phyloP scores from a whole-genome alignment of 2,797 vertebrate genomes.

The Bradypodion pumilum region DNA sequence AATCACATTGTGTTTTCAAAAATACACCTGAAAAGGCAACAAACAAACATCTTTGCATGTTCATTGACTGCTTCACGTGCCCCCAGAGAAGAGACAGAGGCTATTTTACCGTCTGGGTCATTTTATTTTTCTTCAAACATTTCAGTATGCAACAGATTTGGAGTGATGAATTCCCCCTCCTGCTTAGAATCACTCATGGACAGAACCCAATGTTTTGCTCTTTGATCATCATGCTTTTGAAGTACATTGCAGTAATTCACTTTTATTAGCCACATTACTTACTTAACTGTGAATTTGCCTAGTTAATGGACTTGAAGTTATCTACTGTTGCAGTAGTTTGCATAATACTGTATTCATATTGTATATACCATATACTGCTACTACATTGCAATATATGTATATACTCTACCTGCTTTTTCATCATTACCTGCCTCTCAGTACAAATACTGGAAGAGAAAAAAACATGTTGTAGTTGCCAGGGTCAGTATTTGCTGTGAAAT shows the following conservation, averaged over 20 bases:
- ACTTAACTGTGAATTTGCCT: not conserved
- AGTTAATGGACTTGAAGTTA: not conserved
- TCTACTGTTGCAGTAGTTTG: not conserved
- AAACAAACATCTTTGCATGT: slow-evolving; percentile 73
- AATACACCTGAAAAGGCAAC: slow-evolving; percentile 76
- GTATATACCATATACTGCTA: not conserved
- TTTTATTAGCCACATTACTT: not conserved
- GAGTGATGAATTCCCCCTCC: slow-evolving; percentile 4
- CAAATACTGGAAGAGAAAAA: not conserved
- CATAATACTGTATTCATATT: not conserved
- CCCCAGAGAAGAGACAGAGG: slow-evolving; percentile 71
- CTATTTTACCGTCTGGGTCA: slow-evolving; percentile 68
- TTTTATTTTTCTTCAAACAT: slow-evolving; percentile 59
- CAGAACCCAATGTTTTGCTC: slow-evolving; percentile 30
- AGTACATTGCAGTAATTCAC: not conserved
- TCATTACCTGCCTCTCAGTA: not conserved
- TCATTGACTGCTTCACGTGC: slow-evolving; percentile 68
- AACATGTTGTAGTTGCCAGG: not conserved
- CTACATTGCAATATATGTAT: no score
- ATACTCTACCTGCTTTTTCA: not conserved
- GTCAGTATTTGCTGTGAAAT: slow-evolving; percentile 25
- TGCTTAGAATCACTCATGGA: slow-evolving; percentile 39
- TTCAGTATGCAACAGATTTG: slow-evolving; percentile 39
- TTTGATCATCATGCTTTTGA: not conserved
- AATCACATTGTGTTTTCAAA: slow-evolving; percentile 76